Percentiles rank a stretch among this genome's conserved stretches.
These are phyloP conservation scores for Epinephelus lanceolatus DNA, from an alignment of 2,113 vertebrate species.

Conservation along the genomic window DNA sequence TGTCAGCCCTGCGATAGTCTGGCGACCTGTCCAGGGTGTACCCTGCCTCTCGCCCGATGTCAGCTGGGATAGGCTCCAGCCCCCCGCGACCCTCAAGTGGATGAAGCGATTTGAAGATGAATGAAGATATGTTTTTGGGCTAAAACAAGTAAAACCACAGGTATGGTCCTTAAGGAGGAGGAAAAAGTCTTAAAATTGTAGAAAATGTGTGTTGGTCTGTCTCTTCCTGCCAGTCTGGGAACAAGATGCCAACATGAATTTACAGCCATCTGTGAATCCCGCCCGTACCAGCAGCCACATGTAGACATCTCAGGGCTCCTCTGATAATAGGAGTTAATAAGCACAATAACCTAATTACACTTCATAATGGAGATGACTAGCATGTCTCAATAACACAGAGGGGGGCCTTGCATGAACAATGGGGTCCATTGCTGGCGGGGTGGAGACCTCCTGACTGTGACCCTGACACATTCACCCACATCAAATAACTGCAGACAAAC, in stretches of 20 bases:
- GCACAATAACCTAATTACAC: slow-evolving; percentile 80
- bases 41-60: too few relatives aligned
- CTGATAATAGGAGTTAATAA: slow-evolving; percentile 80
- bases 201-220: slow-evolving; percentile 3
- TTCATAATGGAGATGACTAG: slow-evolving; percentile 74
- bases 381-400: slow-evolving; percentile 77
- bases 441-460: slow-evolving; percentile 74
- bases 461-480: slow-evolving; percentile 73
- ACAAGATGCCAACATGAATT: slow-evolving; percentile 36
- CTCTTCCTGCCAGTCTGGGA: slow-evolving; percentile 13
- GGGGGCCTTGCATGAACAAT: slow-evolving; percentile 73
- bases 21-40: too few relatives aligned
- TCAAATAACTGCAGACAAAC: slow-evolving; percentile 69
- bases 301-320: slow-evolving; percentile 63
- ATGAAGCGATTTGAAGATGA: too few relatives aligned
- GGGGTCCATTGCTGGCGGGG: slow-evolving; percentile 61
- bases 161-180: not conserved
- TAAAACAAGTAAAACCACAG: not conserved
- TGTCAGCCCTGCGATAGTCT: too few relatives aligned
- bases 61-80: too few relatives aligned
- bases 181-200: not conserved
- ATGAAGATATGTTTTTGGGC: not conserved
- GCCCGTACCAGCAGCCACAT: slow-evolving; percentile 53
- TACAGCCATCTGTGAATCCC: slow-evolving; percentile 34
- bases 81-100: too few relatives aligned